These are phyloP conservation scores for Dicycla oo DNA, from an alignment of 2,888 invertebrate genomes.

Conservation along the genomic window DNA sequence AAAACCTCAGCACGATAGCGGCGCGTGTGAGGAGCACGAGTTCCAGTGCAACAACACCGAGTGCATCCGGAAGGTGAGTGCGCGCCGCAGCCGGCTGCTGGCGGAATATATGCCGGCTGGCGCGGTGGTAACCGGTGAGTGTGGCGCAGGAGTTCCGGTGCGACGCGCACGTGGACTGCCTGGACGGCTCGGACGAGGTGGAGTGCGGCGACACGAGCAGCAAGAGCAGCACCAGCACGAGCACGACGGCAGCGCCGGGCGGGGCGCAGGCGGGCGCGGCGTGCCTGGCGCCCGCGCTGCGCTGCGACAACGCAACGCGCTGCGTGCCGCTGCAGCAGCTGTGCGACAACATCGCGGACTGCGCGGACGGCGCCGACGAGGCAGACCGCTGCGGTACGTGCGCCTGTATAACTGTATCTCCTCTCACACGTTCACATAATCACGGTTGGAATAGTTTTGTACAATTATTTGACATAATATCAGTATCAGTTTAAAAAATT, in stretches of 20 bases:
- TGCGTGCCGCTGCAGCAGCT: slow-evolving; percentile 93
- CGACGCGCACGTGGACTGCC: slow-evolving; percentile 93
- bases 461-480: too few species aligned
- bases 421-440: too few species aligned
- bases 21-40: slow-evolving; percentile 90
- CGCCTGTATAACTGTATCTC: too few species aligned
- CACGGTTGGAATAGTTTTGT: too few species aligned
- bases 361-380: slow-evolving; percentile 95
- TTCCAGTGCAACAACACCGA: slow-evolving; percentile 92
- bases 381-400: slow-evolving; percentile 91
- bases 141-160: slow-evolving; percentile 89
- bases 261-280: slow-evolving; percentile 58
- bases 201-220: slow-evolving; percentile 83
- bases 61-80: slow-evolving; percentile 90
- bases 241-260: slow-evolving; percentile 19
- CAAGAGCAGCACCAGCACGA: slow-evolving; percentile 6
- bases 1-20: slow-evolving; percentile 62
- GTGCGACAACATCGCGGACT: slow-evolving; percentile 93
- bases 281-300: slow-evolving; percentile 90
- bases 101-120: too few species aligned
- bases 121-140: not conserved
- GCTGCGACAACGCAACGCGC: slow-evolving; percentile 92
- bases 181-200: slow-evolving; percentile 93
- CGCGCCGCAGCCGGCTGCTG: too few species aligned
- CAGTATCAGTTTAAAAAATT: too few species aligned